These are phyloP conservation scores for Melanotaenia pygmaea DNA, from an alignment of 2,797 vertebrate genomes.

Conservation along the genomic window DNA sequence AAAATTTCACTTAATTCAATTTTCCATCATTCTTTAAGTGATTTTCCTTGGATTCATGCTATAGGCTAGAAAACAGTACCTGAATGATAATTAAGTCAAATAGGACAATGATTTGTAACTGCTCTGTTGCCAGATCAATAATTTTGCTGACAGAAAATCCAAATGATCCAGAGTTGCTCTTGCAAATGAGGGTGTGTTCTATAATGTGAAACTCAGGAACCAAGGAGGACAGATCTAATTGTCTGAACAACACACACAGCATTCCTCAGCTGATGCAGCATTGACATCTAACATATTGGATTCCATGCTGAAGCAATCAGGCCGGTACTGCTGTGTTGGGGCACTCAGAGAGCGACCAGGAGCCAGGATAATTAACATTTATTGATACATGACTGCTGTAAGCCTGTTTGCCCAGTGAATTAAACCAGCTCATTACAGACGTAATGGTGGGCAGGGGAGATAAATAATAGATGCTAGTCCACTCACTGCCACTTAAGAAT, in stretches of 20 bases:
- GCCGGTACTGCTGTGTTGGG: conserved; percentile 47
- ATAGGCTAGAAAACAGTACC: conserved; percentile 8
- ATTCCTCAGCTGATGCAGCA: conserved; percentile 67
- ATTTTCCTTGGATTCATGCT: conserved; percentile 22
- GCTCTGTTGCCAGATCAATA: conserved; percentile 61
- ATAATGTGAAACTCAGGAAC: conserved; percentile 54
- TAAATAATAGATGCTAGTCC: conserved; percentile 84
- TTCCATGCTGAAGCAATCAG: conserved; percentile 74
- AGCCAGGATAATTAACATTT: conserved; percentile 83
- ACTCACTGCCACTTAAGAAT: conserved; percentile 79
- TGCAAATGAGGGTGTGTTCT: conserved; percentile 24
- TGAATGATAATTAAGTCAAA: conserved; percentile 31
- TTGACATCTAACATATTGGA: conserved; percentile 76
- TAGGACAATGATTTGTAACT: conserved; percentile 46
- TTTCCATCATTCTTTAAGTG: conserved; percentile 1
- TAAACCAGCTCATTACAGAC: conserved; percentile 83
- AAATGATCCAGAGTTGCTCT: conserved; percentile 45
- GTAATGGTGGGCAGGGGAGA: conserved; percentile 78
- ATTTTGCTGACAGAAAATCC: conserved; percentile 49
- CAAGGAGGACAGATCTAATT: conserved; percentile 53
- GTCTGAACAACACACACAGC: conserved; percentile 64
- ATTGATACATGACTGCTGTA: conserved; percentile 85
- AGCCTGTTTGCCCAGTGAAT: conserved; percentile 83
- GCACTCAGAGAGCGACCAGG: conserved; percentile 65
- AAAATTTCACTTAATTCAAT: neutral